Evolutionary conservation across 2,888 invertebrate genomes (phyloP), one percentile per base, ranked within the genome.

Genomic region (Ypsolopha sequella): DNA sequence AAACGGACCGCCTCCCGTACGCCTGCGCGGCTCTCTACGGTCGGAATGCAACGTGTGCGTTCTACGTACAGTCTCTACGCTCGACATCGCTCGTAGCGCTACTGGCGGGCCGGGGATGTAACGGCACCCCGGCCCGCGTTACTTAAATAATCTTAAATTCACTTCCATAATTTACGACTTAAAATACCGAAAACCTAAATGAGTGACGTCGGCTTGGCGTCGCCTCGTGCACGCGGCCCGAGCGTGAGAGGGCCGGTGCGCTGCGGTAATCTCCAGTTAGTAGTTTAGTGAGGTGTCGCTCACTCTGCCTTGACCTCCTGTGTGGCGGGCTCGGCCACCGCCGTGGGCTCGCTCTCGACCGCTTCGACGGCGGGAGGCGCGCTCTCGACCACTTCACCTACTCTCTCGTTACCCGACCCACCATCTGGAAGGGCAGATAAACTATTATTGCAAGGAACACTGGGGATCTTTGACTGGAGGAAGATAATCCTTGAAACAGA

Each of bases 81-180:
- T 33, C n/a, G 43, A 11, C 43, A 10, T 13, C 51, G 46, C 6
- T 44, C 14, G 14, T 45, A 38, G 39, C 47, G 41, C 52, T 48
- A 52, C 41, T 24, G 52, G 47, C 47, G 35, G 41, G 36, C 36
- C 39, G 51, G 48, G 48, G 51, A 41, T 36, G 36, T 36, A 52
- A 45, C 49, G 24, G 51, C 51, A 48, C 44, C 38, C 44, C 49
- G 36, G 44, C 35, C 39, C 39, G 34, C 13, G 46, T 14, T 36
- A 51, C 52, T 49, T 50, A 49, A 52, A 73, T 68, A 71, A 72
- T 75, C 76, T 75, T 73, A 74, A 65, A 79, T 70, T 80, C 80
- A 81, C 79, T 81, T 82, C 72, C 73, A 80, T 80, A 84, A 84
- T 84, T 84, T 82, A 82, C 70, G 80, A 79, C 78, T 78, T 82